Evolutionary conservation across 1,140 invertebrate genomes (phyloP), one percentile per base, ranked within the genome.

Genomic region (Drosophila willistoni): DNA sequence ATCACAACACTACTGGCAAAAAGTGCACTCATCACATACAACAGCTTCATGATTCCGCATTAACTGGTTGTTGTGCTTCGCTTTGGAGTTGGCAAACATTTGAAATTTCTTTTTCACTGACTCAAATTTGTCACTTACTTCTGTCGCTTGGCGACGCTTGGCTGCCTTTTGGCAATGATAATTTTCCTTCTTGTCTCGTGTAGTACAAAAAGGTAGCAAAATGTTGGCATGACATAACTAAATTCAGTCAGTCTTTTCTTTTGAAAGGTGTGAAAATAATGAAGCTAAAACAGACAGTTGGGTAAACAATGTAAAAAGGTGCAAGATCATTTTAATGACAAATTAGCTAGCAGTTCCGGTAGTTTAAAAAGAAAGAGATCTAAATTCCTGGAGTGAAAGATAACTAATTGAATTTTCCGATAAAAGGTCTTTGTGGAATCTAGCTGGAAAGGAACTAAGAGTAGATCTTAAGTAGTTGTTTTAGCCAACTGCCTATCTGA

Each of bases 191-290:
- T 19, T 64, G 62, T 57, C 60, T 59, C 68, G 54, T 59, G 34
- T 62, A 51, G 33, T 51, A 42, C 69, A 78, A 78, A 77, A 29
- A 64, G 68, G 64, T 61, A 73, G 64, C 69, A 78, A 78, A 72
- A 14, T 72, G 55, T 67, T 54, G 10, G 33, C 57, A 68, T 87
- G 84, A 87, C 84, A 84, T 80, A 87, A 89, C 60, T 41, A 22
- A 44, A 29, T 1, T 59, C 14, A 59, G 2, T 34, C 6, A 13
- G 9, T 55, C 14, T 47, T 47, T 47, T 47, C 17, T 29, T 17
- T 55, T 19, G 3, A 55, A n/a, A 78, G 74, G 68, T 68, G 74
- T 59, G 68, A 77, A 71, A 77, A 71, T 67, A 59, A 77, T 77
- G 64, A 77, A 67, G 41, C 22, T 12, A 47, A 61, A 44, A 34